Base-by-base conservation (phyloP, 2,888 invertebrate genomes). In the Zele albiditarsus region DNA sequence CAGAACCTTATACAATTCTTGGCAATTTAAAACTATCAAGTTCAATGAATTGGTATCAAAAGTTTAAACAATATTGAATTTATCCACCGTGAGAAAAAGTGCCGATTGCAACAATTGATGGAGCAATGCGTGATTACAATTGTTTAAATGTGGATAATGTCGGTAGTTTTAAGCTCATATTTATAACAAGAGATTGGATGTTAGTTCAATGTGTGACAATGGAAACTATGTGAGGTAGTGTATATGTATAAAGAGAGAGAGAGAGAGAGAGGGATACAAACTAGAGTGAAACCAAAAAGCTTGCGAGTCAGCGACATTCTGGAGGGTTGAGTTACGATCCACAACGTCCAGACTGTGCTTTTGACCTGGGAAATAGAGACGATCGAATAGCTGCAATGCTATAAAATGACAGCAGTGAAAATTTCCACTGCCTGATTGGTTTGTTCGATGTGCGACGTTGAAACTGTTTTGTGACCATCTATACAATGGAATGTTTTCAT, bases 11-110 rank as follows among this genome's bases (percentile, higher is more conserved):
- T n/a, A 20, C n/a, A 53, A 53, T 28, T n/a, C 27, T 38, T 20
- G 27, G 20, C 25, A 67, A 71, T 67, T 71, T 31, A 49, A 31
- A 31, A 57, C 42, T 33, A 71, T 71, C 68, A 57, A 38, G 27
- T 33, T 49, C 76, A 76, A 79, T 84, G 84, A 87, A 86, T 86
- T 84, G 84, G 83, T 83, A 81, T 82, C 82, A 87, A 38, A 87
- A 88, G 87, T 89, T 89, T 84, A 87, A 89, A 89, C 89, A 89
- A 89, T 89, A 88, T 89, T 86, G 84, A 86, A 89, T 88, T 89
- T 89, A 89, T 89, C 84, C 88, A 82, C 60, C 75, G 77, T 2
- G 38, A 38, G 12, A 38, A 38, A 38, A 80, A 78, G 80, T 74
- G 81, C 80, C 82, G 82, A 82, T 81, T 79, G 81, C 76, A 3